A percentile compares a stretch with the other conserved stretches of the same genome.
Evolutionary conservation across 2,888 invertebrate species (phyloP).

Genomic region (Galerucella pusilla): DNA sequence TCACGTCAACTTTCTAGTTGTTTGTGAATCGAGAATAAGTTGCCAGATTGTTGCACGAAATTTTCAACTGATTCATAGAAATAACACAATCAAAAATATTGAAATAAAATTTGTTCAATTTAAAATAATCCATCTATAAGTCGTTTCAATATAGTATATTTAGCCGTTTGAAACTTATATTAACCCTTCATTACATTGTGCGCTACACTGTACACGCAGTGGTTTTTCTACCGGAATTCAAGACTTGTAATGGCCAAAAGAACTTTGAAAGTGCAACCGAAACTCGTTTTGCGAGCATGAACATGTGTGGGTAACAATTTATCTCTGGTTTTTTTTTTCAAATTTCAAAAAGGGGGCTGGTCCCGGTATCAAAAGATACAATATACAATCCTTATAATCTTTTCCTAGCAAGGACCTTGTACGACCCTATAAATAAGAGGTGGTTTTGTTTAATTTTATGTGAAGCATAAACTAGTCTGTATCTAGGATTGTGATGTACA

Average conservation of each 20-base stretch:
- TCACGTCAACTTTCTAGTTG: too few species aligned
- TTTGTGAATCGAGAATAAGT: too few species aligned
- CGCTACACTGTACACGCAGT: not conserved
- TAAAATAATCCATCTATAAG: too few species aligned
- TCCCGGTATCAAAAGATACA: constrained; percentile 36
- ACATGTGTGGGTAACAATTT: constrained; percentile 38
- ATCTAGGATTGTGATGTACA: constrained; percentile 10
- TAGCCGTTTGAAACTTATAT: not conserved
- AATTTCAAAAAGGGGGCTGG: constrained; percentile 26
- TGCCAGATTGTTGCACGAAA: too few species aligned
- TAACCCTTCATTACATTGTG: not conserved
- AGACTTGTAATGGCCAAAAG: constrained; percentile 18
- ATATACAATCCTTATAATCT: constrained; percentile 39
- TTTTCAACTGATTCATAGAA: too few species aligned
- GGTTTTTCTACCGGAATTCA: constrained; percentile 26
- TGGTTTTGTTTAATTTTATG: constrained; percentile 45
- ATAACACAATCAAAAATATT: too few species aligned
- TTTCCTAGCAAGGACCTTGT: constrained; percentile 40
- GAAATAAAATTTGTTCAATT: too few species aligned
- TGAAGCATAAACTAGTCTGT: constrained; percentile 28
- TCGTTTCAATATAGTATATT: too few species aligned
- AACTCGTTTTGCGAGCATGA: constrained; percentile 35
- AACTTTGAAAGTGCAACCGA: constrained; percentile 26
- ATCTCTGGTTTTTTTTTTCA: constrained; percentile 36
- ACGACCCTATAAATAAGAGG: constrained; percentile 47